These are phyloP conservation scores for Puffinus mauretanicus DNA, from an alignment of 2,113 vertebrate genomes.

Conservation along the genomic window DNA sequence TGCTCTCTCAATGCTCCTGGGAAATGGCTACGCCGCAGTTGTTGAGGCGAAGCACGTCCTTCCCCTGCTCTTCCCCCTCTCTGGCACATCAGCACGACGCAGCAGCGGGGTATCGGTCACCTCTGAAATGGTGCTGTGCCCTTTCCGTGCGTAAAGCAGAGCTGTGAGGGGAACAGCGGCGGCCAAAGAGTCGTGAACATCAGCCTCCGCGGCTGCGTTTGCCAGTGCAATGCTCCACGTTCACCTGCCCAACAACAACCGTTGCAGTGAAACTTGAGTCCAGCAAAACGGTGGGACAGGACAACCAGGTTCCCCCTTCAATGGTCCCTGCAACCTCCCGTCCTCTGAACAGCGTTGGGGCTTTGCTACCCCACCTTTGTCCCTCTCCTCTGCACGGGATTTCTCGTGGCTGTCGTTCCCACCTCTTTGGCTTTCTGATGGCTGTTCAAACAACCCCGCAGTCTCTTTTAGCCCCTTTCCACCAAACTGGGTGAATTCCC, in stretches of 20 bases:
- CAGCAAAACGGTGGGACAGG: not conserved
- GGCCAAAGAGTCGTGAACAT: fast-evolving
- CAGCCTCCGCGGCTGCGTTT: not conserved
- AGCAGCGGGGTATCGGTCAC: not conserved
- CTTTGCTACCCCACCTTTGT: not conserved
- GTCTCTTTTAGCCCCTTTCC: not conserved
- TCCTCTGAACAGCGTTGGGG: not conserved
- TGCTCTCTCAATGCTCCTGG: not conserved
- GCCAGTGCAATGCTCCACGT: fast-evolving
- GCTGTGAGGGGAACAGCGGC: not conserved
- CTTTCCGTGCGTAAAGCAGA: not conserved
- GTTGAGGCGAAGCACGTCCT: not conserved
- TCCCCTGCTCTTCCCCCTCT: not conserved
- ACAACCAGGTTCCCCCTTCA: not conserved
- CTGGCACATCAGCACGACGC: not conserved
- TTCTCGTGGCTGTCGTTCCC: not conserved
- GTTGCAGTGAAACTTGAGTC: fast-evolving
- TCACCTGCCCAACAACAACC: not conserved
- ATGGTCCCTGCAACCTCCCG: not conserved
- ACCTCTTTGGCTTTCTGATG: not conserved
- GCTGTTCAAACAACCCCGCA: not conserved
- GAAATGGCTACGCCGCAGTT: fast-evolving
- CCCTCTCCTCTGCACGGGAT: not conserved
- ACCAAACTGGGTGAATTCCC: not conserved
- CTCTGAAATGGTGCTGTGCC: not conserved